phyloP scores from a whole-genome alignment of 23 tunicate species.

The Styela clava region DNA sequence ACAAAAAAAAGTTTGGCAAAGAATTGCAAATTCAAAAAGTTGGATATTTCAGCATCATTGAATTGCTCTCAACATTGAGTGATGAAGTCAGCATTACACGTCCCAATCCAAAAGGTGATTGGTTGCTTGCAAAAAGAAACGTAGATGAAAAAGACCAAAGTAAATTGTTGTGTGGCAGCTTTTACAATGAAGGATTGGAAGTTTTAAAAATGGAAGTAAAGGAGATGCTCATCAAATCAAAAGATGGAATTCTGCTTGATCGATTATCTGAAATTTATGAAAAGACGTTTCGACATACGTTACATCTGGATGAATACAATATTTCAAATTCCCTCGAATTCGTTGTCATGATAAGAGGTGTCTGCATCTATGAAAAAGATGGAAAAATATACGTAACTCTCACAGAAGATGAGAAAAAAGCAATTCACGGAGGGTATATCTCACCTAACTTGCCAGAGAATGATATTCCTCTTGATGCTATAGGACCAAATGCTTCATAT shows the following conservation, averaged over 20 bases:
- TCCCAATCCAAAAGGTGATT: slow-evolving; percentile 52
- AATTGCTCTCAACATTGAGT: slow-evolving; percentile 57
- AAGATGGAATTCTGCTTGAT: slow-evolving; percentile 47
- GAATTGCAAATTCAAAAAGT: slow-evolving; percentile 35
- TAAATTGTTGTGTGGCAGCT: no score
- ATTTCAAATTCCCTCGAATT: not conserved
- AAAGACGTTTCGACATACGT: not conserved
- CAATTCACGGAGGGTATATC: not conserved
- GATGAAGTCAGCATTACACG: slow-evolving; percentile 54
- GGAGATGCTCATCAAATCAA: slow-evolving; percentile 29
- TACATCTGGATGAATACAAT: not conserved
- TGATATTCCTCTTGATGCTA: slow-evolving; percentile 57
- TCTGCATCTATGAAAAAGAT: not conserved
- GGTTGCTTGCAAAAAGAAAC: slow-evolving; percentile 36
- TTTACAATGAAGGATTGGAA: not conserved
- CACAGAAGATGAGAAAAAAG: not conserved
- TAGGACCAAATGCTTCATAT: slow-evolving; percentile 52
- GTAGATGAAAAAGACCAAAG: not conserved
- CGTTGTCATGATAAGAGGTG: not conserved
- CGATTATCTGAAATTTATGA: slow-evolving; percentile 49
- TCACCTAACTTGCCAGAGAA: not conserved
- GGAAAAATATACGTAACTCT: not conserved
- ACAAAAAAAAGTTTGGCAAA: slow-evolving; percentile 56
- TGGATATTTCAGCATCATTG: slow-evolving; percentile 78
- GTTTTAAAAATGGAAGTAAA: slow-evolving; percentile 32